Evolutionary conservation across 2,113 vertebrate species (phyloP).

Genomic region (Osmerus mordax): DNA sequence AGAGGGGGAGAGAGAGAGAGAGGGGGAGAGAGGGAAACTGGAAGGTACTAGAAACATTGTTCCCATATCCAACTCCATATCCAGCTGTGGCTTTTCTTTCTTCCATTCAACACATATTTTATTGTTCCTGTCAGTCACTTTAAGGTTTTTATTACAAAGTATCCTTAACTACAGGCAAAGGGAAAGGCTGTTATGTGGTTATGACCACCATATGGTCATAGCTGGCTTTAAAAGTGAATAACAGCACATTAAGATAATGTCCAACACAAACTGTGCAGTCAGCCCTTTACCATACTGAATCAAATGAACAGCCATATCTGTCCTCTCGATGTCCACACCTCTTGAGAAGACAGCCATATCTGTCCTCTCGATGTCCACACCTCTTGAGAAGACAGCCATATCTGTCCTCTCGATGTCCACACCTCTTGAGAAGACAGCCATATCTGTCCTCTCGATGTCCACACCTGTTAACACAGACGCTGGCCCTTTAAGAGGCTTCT

Average conservation of each 20-base stretch:
- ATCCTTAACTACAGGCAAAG: neutral
- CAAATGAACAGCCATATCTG: conserved; percentile 21
- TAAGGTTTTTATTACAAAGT: conserved; percentile 2
- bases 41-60: neutral
- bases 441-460: conserved; percentile 29
- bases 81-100: neutral
- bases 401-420: too few relatives aligned
- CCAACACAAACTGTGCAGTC: conserved; percentile 14
- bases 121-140: neutral
- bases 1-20: too few relatives aligned
- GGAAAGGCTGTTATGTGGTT: conserved; percentile 21
- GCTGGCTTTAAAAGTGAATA: conserved; percentile 28
- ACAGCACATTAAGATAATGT: conserved; percentile 38
- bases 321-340: too few relatives aligned
- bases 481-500: conserved; percentile 59
- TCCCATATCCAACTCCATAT: neutral
- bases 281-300: neutral
- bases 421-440: too few relatives aligned
- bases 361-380: conserved; percentile 26
- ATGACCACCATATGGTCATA: neutral
- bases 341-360: conserved; percentile 1
- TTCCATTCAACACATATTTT: conserved; percentile 4
- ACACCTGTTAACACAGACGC: conserved; percentile 36
- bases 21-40: neutral
- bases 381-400: conserved; percentile 39